These are phyloP conservation scores for Camptogramma bilineatum DNA, from an alignment of 2,888 invertebrate species.

Conservation along the genomic window DNA sequence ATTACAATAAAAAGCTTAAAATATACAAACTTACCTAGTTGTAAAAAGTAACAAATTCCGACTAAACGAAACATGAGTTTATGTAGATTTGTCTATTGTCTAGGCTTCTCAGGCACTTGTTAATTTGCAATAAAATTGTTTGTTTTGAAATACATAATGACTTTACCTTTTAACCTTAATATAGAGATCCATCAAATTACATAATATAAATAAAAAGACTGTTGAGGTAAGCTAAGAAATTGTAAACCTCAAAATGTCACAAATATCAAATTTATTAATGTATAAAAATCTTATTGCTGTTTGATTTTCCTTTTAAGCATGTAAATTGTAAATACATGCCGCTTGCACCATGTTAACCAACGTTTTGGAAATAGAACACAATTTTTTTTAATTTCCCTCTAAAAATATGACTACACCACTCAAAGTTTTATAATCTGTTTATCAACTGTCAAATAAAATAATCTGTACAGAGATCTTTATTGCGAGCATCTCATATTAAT, in stretches of 20 bases:
- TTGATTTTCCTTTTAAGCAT: neutral
- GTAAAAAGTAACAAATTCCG: constrained; percentile 16
- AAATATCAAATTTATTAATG: too few species aligned
- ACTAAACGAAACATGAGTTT: constrained; percentile 22
- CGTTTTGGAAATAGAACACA: neutral
- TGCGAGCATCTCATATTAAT: constrained; percentile 10
- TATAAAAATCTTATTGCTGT: too few species aligned
- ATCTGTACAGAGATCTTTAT: constrained; percentile 1
- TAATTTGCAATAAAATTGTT: constrained; percentile 15
- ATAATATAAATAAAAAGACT: neutral
- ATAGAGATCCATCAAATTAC: neutral
- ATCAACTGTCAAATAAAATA: constrained; percentile 9
- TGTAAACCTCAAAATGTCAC: neutral
- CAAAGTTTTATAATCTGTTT: constrained; percentile 6
- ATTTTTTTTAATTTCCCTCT: neutral
- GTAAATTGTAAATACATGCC: too few species aligned
- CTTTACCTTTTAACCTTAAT: neutral
- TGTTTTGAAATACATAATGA: constrained; percentile 10
- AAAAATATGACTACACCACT: neutral
- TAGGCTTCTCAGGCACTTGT: constrained; percentile 12
- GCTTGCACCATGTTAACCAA: neutral
- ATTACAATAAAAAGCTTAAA: neutral
- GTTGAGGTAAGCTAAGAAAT: neutral
- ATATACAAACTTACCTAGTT: constrained; percentile 2
- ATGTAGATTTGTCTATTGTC: constrained; percentile 26